Evolutionary conservation across 2,888 invertebrate species (phyloP).

Genomic region (Branchellion lobata): DNA sequence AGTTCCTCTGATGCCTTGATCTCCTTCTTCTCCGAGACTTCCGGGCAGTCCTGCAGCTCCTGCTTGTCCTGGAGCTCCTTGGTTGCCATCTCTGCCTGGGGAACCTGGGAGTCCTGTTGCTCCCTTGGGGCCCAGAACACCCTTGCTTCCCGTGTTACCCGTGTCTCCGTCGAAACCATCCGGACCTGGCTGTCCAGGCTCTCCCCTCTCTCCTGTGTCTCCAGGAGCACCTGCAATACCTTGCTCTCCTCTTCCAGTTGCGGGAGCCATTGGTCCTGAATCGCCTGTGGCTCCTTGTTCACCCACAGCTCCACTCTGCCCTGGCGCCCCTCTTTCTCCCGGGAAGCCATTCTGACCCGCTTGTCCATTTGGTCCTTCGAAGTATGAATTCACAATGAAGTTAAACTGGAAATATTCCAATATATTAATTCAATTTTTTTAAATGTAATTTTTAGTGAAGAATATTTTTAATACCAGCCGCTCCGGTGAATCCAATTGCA

Average conservation of each 20-base stretch:
- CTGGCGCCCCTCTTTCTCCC: constrained; percentile 37
- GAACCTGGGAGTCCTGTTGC: constrained; percentile 29
- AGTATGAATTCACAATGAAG: no score
- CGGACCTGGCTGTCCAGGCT: background rate
- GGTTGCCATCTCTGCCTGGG: constrained; percentile 21
- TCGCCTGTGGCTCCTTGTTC: background rate
- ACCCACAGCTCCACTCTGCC: background rate
- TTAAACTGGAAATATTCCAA: no score
- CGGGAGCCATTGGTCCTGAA: constrained; percentile 1
- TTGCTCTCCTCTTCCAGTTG: background rate
- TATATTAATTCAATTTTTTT: no score
- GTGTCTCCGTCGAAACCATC: background rate
- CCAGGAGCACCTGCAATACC: constrained; percentile 2
- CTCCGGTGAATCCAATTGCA: background rate
- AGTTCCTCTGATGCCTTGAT: constrained; percentile 30
- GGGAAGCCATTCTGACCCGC: constrained; percentile 32
- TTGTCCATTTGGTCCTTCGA: constrained; percentile 42
- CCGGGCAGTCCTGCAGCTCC: constrained; percentile 39
- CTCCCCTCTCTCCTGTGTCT: background rate
- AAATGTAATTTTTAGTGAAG: no score
- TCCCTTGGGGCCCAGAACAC: background rate
- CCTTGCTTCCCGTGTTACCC: background rate
- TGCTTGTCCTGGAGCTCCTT: constrained; percentile 10
- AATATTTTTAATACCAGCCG: background rate
- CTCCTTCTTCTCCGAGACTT: background rate